Evolutionary conservation across 2,797 vertebrate species (phyloP), one percentile per base, ranked within the genome.

Genomic region (Lepilemur ruficaudatus): DNA sequence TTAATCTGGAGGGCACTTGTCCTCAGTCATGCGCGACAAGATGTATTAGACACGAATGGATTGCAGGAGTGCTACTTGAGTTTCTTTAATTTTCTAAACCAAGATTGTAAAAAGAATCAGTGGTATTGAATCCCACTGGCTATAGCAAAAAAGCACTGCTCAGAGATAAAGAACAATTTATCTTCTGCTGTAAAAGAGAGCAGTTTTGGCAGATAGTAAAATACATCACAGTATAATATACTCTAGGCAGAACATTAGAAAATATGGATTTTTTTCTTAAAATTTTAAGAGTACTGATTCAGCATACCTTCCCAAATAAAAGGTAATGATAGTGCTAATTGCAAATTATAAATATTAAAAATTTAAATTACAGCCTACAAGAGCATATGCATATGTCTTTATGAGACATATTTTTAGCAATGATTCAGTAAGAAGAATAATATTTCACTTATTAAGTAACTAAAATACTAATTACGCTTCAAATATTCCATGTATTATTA

Each of bases 81-180:
- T 95, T 96, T 97, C 96, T 97, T 96, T 97, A 98, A 97, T 98
- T 97, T 98, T 97, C 96, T 96, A 96, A 96, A 97, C 93, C 91
- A 94, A 98, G 94, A 97, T 87, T 96, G 97, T 97, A 96, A 96
- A 97, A 97, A 78, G 93, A 95, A 96, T 97, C 96, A 89, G 96
- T 92, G 73, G 87, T 94, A 94, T 85, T 93, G 95, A 97, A 96
- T 97, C 95, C 94, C 94, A 93, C 92, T 85, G 80, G 94, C 95
- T 95, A 89, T 61, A 61, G 95, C 28, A 20, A 96, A 96, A 96
- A 96, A 63, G 94, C 85, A 79, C 65, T 86, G 89, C 93, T 92
- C 92, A 93, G 96, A 97, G 95, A 97, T 89, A 96, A 96, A 96
- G 94, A 95, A 82, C 67, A 84, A 97, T 97, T 97, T 96, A 97